Evolutionary conservation across 2,888 invertebrate genomes (phyloP).

Genomic region (Caenorhabditis sp.): DNA sequence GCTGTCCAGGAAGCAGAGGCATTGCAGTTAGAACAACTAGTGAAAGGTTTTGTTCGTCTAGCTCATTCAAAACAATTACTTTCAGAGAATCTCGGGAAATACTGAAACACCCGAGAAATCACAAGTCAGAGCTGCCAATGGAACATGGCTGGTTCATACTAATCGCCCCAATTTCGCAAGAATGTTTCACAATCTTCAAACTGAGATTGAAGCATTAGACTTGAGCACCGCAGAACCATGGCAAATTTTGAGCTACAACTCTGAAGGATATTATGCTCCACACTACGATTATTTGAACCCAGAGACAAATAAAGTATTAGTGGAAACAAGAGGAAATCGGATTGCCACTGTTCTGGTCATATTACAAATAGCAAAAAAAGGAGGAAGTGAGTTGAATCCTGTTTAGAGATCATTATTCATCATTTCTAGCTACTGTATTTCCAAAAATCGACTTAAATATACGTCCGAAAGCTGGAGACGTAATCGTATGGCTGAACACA

Average conservation of each 20-base stretch:
- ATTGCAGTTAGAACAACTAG: constrained; percentile 44
- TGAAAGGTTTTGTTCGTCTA: too few relatives aligned
- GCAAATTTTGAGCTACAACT: constrained; percentile 69
- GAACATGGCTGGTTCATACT: constrained; percentile 55
- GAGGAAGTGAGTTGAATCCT: constrained; percentile 72
- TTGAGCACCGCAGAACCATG: constrained; percentile 54
- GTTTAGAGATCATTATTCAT: too few relatives aligned
- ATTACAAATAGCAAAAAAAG: constrained; percentile 72
- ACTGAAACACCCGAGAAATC: constrained; percentile 28
- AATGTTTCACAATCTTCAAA: constrained; percentile 45
- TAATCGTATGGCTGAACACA: constrained; percentile 77
- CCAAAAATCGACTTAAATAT: constrained; percentile 72
- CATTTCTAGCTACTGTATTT: constrained; percentile 72
- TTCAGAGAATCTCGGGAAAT: constrained; percentile 34
- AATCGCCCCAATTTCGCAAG: constrained; percentile 10
- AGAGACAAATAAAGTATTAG: constrained; percentile 67
- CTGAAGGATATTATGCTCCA: constrained; percentile 77
- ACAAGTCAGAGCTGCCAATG: constrained; percentile 55
- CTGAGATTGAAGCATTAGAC: constrained; percentile 34
- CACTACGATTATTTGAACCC: constrained; percentile 77
- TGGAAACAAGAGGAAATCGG: constrained; percentile 72
- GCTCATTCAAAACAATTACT: neutral
- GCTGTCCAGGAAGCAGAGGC: constrained; percentile 27
- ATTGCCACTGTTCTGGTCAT: constrained; percentile 76
- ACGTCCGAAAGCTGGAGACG: constrained; percentile 74